Percentiles rank a stretch among this genome's conserved stretches.
Evolutionary conservation across 2,797 vertebrate species (phyloP).

Genomic region (Parauchenoglanis punctatus): DNA sequence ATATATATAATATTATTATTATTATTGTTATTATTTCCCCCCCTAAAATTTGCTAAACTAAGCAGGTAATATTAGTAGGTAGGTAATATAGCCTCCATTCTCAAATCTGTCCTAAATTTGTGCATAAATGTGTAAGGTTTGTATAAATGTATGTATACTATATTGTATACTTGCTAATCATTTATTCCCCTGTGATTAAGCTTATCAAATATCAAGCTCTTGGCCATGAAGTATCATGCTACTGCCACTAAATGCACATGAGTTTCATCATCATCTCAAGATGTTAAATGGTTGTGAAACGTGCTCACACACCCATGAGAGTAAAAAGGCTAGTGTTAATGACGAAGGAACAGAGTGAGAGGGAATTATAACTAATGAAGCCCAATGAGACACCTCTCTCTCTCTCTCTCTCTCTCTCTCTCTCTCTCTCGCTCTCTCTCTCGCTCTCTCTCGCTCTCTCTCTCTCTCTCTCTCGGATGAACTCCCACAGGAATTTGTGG

Average conservation of each 20-base stretch:
- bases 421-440: constrained; percentile 16
- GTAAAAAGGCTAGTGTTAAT: constrained; percentile 97
- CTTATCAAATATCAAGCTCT: constrained; percentile 31
- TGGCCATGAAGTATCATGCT: constrained; percentile 54
- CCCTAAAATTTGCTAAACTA: no score
- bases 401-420: constrained; percentile 16
- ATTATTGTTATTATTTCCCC: no score
- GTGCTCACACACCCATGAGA: constrained; percentile 82
- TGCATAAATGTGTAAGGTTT: neutral
- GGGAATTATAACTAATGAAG: constrained; percentile 97
- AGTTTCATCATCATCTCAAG: constrained; percentile 62
- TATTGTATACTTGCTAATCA: neutral
- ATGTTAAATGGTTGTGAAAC: constrained; percentile 67
- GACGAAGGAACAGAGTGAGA: constrained; percentile 87
- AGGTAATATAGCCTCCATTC: no score
- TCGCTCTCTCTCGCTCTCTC: neutral
- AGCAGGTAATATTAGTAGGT: no score
- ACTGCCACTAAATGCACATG: constrained; percentile 73
- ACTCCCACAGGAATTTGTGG: constrained; percentile 42
- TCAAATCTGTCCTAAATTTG: neutral
- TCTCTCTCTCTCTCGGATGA: constrained; percentile 8
- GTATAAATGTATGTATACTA: no score
- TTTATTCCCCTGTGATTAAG: constrained; percentile 22
- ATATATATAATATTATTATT: no score
- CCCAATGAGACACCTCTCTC: constrained; percentile 79